Percentiles rank a stretch among this genome's conserved stretches.
Conservation (phyloP, 1,140 invertebrate species). For the Zaprionus vittiger region DNA sequence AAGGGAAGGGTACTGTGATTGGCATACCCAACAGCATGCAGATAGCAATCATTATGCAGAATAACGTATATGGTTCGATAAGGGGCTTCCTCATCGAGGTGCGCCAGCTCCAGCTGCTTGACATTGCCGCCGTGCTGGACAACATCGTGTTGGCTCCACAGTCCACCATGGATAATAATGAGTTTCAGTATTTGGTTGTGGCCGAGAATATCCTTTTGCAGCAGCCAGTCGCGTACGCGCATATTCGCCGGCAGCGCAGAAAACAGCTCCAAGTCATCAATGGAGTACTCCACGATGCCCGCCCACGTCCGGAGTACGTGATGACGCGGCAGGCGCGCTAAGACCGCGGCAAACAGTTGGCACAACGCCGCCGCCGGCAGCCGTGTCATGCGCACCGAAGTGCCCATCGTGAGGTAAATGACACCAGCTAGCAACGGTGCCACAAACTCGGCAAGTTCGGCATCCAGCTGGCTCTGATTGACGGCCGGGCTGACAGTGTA, state of each 20-base stretch:
- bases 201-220: conserved; percentile 91
- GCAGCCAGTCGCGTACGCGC: conserved; percentile 89
- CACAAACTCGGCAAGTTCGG: conserved; percentile 85
- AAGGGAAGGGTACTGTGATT: background rate
- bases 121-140: conserved; percentile 84
- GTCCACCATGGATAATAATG: conserved; percentile 92
- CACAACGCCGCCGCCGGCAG: conserved; percentile 88
- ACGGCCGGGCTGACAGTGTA: conserved; percentile 88
- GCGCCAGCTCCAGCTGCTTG: conserved; percentile 80
- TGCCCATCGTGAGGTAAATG: conserved; percentile 91
- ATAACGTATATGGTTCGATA: conserved; percentile 84
- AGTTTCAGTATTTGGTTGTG: conserved; percentile 88
- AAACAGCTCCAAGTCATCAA: conserved; percentile 85
- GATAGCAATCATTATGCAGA: conserved; percentile 84
- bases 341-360: conserved; percentile 87
- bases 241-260: conserved; percentile 56
- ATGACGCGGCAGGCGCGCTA: conserved; percentile 87
- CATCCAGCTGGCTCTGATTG: conserved; percentile 40
- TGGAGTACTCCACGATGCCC: conserved; percentile 88
- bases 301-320: conserved; percentile 90
- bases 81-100: conserved; percentile 83
- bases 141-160: conserved; percentile 91
- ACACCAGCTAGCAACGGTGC: conserved; percentile 88
- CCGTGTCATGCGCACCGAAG: conserved; percentile 87
- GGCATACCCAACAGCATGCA: conserved; percentile 70